Conservation (phyloP, 2,888 invertebrate genomes). For the Drosophila neotestacea region DNA sequence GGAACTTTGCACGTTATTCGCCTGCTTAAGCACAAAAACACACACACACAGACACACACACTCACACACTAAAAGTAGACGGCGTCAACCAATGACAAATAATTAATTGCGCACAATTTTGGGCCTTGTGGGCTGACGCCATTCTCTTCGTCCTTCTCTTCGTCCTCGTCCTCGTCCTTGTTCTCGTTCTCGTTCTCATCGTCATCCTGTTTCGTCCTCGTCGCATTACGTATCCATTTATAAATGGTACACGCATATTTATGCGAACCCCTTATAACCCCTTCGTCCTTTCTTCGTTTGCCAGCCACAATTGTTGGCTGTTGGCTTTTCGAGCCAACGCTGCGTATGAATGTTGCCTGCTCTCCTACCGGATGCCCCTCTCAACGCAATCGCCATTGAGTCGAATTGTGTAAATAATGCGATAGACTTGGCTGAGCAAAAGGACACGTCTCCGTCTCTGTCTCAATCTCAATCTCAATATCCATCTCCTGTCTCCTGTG, state of each 20-base stretch:
- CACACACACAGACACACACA: constrained; percentile 7
- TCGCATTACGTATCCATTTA: constrained; percentile 65
- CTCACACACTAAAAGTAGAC: constrained; percentile 21
- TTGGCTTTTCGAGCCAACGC: constrained; percentile 27
- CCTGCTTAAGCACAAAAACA: constrained; percentile 35
- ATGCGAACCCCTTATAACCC: constrained; percentile 31
- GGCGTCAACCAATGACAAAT: constrained; percentile 73
- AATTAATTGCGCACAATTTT: constrained; percentile 76
- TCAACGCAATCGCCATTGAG: constrained; percentile 38
- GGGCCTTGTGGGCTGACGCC: constrained; percentile 45
- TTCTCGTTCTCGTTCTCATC: background rate
- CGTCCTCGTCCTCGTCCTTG: background rate
- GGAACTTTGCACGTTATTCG: constrained; percentile 51
- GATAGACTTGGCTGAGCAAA: constrained; percentile 69
- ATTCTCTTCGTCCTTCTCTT: background rate
- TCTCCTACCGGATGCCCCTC: constrained; percentile 23
- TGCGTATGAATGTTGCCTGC: constrained; percentile 15
- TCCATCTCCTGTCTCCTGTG: constrained; percentile 8
- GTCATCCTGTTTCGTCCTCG: constrained; percentile 12
- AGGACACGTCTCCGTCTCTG: constrained; percentile 26
- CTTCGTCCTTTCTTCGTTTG: background rate
- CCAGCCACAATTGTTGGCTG: constrained; percentile 43
- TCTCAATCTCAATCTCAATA: background rate
- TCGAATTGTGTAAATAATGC: constrained; percentile 77
- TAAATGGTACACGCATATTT: constrained; percentile 69